These are phyloP conservation scores for Steatornis caripensis DNA, from an alignment of 2,113 vertebrate genomes.

Conservation along the genomic window DNA sequence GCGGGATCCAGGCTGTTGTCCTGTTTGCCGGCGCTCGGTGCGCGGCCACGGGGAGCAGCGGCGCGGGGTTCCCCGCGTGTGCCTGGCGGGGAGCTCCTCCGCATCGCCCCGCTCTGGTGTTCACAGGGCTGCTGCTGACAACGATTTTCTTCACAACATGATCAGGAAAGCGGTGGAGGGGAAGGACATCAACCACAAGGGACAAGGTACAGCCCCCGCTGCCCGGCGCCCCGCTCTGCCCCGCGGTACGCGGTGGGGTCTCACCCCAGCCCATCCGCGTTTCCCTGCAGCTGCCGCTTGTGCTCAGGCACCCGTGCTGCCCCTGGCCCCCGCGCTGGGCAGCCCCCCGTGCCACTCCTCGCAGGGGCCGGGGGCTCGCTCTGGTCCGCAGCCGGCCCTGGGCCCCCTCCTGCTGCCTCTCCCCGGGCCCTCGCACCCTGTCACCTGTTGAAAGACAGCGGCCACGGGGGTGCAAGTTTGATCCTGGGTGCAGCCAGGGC, in stretches of 20 bases:
- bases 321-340: too few relatives aligned
- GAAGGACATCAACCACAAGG: conserved; percentile 69
- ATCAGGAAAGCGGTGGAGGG: conserved; percentile 41
- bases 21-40: accelerated
- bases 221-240: background rate
- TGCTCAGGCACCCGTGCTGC: too few relatives aligned
- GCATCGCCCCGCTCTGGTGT: background rate
- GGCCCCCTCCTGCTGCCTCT: background rate
- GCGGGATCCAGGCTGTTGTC: background rate
- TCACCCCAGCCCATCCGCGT: too few relatives aligned
- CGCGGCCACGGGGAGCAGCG: background rate
- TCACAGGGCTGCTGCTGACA: conserved; percentile 34
- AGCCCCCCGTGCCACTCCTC: too few relatives aligned
- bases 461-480: too few relatives aligned
- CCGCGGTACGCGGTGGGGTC: accelerated
- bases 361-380: background rate
- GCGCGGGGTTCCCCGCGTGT: accelerated
- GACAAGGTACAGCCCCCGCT: conserved; percentile 16
- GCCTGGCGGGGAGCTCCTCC: accelerated
- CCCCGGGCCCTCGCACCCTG: too few relatives aligned
- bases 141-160: conserved; percentile 61
- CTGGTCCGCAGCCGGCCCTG: background rate
- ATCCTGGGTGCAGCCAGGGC: too few relatives aligned
- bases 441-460: too few relatives aligned
- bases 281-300: too few relatives aligned